Conservation (phyloP, 2,888 invertebrate species). For the Scrobipalpa atriplicella region DNA sequence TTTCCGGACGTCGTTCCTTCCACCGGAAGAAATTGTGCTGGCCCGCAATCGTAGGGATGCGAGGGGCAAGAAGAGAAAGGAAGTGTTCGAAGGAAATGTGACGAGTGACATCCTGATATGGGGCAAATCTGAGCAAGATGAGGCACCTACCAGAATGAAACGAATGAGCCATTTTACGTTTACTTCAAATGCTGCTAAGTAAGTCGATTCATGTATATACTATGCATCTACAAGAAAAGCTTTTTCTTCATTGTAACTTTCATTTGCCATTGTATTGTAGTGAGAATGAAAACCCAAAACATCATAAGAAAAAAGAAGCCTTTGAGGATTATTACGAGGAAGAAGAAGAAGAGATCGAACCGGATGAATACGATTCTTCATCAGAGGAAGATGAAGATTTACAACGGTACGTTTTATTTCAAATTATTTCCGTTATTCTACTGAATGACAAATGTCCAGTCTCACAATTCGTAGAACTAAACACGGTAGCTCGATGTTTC, state of each 20-base stretch:
- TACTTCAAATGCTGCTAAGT: slow-evolving; percentile 61
- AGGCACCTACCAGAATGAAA: slow-evolving; percentile 58
- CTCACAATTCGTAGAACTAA: too few relatives aligned
- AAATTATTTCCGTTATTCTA: not conserved
- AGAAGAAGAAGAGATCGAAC: slow-evolving; percentile 40
- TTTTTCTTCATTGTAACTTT: not conserved
- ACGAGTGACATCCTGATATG: slow-evolving; percentile 63
- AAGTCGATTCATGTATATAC: slow-evolving; percentile 48
- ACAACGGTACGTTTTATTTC: slow-evolving; percentile 48
- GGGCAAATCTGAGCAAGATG: slow-evolving; percentile 46
- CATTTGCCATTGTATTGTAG: slow-evolving; percentile 36
- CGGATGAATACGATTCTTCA: slow-evolving; percentile 4
- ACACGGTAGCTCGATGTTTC: too few relatives aligned
- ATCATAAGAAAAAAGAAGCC: slow-evolving; percentile 1
- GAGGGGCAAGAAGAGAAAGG: slow-evolving; percentile 40
- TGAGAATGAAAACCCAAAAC: slow-evolving; percentile 33
- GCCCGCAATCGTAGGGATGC: slow-evolving; percentile 52
- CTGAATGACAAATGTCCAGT: not conserved
- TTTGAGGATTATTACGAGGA: slow-evolving; percentile 35
- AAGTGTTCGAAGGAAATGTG: slow-evolving; percentile 54
- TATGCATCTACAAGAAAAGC: not conserved
- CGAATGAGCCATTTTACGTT: slow-evolving; percentile 61
- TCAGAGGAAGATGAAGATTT: slow-evolving; percentile 53
- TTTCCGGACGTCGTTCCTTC: slow-evolving; percentile 84
- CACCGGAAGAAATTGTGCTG: slow-evolving; percentile 76